These are phyloP conservation scores for Nomada hirtipes DNA, from an alignment of 2,888 invertebrate genomes.

Conservation along the genomic window DNA sequence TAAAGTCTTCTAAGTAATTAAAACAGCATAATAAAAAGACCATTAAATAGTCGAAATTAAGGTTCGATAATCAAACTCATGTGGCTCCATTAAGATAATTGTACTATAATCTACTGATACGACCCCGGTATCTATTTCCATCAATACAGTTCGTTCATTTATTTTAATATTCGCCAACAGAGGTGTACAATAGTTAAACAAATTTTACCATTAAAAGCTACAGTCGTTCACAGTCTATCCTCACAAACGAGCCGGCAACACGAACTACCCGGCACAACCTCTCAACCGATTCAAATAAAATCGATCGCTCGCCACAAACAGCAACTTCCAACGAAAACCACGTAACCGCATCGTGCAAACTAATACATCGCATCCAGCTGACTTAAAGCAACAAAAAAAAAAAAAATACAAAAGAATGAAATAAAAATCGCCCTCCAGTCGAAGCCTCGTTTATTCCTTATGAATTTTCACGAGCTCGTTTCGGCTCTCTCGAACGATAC, in stretches of 20 bases:
- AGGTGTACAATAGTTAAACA: too few relatives aligned
- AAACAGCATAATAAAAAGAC: too few relatives aligned
- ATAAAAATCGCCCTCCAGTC: not conserved
- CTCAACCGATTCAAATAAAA: not conserved
- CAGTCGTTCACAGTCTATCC: too few relatives aligned
- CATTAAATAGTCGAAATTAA: too few relatives aligned
- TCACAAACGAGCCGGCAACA: not conserved
- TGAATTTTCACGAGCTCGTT: constrained; percentile 39
- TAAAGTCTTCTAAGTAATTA: too few relatives aligned
- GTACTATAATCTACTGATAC: too few relatives aligned
- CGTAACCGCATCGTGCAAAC: not conserved
- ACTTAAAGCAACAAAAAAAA: not conserved
- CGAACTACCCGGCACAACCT: not conserved
- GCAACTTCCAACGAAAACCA: not conserved
- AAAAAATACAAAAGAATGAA: not conserved
- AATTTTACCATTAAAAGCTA: too few relatives aligned
- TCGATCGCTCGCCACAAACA: not conserved
- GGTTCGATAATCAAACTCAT: too few relatives aligned
- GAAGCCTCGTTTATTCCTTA: constrained; percentile 29
- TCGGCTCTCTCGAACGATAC: not conserved
- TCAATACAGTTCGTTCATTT: too few relatives aligned
- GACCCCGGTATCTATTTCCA: too few relatives aligned
- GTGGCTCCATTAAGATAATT: too few relatives aligned
- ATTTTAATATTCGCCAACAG: too few relatives aligned
- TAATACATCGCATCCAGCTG: not conserved